These are phyloP conservation scores for Myrmophylax atrothorax DNA, from an alignment of 2,113 vertebrate species.

Conservation along the genomic window DNA sequence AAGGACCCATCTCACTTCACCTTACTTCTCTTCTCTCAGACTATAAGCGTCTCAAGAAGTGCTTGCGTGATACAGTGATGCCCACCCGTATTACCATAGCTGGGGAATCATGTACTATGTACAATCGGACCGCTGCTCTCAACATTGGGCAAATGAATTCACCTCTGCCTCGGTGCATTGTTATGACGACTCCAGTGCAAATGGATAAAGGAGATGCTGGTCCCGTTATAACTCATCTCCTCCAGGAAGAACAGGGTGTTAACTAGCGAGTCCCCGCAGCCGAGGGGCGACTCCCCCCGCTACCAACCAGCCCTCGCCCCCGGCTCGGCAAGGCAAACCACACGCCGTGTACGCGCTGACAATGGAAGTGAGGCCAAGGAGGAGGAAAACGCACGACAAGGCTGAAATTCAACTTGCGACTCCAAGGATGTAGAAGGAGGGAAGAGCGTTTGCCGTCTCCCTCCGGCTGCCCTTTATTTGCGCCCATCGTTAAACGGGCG, in stretches of 20 bases:
- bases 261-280: constrained; percentile 72
- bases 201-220: constrained; percentile 74
- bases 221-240: constrained; percentile 84
- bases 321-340: constrained; percentile 69
- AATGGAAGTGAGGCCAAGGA: constrained; percentile 62
- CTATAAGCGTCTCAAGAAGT: neutral
- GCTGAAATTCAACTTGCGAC: constrained; percentile 71
- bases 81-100: constrained; percentile 17
- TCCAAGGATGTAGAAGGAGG: constrained; percentile 50
- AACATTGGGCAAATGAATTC: constrained; percentile 73
- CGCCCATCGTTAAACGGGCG: constrained; percentile 57
- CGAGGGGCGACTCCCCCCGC: constrained; percentile 65
- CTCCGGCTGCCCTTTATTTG: constrained; percentile 74
- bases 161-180: constrained; percentile 84
- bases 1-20: neutral
- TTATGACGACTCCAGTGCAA: constrained; percentile 80
- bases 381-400: constrained; percentile 40
- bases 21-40: neutral
- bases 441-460: constrained; percentile 58
- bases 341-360: constrained; percentile 68
- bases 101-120: neutral
- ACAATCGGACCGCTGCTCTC: constrained; percentile 33
- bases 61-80: constrained; percentile 53
- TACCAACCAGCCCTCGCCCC: constrained; percentile 64
- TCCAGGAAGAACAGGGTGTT: constrained; percentile 75